phyloP scores from a whole-genome alignment of 2,113 vertebrate species.

The Silurus meridionalis region DNA sequence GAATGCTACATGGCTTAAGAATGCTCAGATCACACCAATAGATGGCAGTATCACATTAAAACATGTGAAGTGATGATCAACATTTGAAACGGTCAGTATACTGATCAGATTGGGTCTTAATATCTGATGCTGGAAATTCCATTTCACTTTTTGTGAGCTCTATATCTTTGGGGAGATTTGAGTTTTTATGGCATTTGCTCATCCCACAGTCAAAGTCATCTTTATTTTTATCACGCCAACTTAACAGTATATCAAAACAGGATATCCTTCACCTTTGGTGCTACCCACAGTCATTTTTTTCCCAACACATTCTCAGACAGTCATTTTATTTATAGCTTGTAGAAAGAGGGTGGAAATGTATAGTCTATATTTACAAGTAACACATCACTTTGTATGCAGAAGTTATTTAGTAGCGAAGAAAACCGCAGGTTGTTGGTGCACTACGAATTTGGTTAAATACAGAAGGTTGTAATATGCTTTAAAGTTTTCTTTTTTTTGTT shows the following conservation, averaged over 20 bases:
- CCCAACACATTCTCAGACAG: not conserved
- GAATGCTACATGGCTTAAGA: not conserved
- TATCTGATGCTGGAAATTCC: not conserved
- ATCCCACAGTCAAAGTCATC: not conserved
- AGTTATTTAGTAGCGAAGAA: not conserved
- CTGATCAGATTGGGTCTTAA: not conserved
- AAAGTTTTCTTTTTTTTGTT: too few relatives aligned
- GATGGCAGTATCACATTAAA: conserved; percentile 17
- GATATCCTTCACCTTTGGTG: not conserved
- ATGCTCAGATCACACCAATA: not conserved
- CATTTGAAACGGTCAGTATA: not conserved
- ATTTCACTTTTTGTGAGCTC: not conserved
- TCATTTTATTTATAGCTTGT: not conserved
- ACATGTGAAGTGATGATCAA: not conserved
- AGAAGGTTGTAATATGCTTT: not conserved
- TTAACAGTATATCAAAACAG: not conserved
- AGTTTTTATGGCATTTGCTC: not conserved
- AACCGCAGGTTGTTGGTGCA: not conserved
- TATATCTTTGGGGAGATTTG: not conserved
- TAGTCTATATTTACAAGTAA: not conserved
- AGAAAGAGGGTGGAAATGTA: not conserved
- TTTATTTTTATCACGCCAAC: not conserved
- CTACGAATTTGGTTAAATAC: not conserved
- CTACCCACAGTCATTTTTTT: not conserved
- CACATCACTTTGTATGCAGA: not conserved